Conservation (phyloP, 2,113 vertebrate species). For the Ammodytes marinus region DNA sequence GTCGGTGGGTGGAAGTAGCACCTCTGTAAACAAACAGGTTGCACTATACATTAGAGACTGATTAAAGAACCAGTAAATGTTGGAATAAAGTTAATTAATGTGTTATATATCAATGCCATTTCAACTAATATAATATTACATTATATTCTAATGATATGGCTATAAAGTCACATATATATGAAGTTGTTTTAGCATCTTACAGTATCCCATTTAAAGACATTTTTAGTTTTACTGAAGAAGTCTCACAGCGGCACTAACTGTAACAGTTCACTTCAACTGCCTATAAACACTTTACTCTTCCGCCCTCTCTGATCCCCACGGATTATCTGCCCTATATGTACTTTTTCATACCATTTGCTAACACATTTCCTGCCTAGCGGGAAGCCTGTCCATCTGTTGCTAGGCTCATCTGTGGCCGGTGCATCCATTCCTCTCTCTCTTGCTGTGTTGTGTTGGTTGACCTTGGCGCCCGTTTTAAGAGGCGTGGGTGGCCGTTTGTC, state of each 20-base stretch:
- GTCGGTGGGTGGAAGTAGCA: background rate
- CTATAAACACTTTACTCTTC: slow-evolving; percentile 32
- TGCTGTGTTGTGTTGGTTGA: slow-evolving; percentile 53
- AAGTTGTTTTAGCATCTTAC: slow-evolving; percentile 2
- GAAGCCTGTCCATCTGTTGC: slow-evolving; percentile 69
- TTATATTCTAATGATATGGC: background rate
- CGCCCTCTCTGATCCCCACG: slow-evolving; percentile 30
- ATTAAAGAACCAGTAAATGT: slow-evolving; percentile 16
- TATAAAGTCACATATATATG: slow-evolving; percentile 2
- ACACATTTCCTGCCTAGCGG: slow-evolving; percentile 61
- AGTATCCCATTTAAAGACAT: slow-evolving; percentile 9
- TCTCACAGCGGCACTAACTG: slow-evolving; percentile 6
- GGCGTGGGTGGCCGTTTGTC: slow-evolving; percentile 59
- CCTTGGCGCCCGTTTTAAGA: slow-evolving; percentile 66
- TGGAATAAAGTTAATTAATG: slow-evolving; percentile 19
- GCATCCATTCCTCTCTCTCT: slow-evolving; percentile 53
- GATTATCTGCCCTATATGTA: slow-evolving; percentile 65
- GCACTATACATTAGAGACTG: background rate
- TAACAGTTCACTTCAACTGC: slow-evolving; percentile 24
- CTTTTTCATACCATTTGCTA: slow-evolving; percentile 62
- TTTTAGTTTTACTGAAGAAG: slow-evolving; percentile 13
- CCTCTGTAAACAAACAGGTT: slow-evolving; percentile 14
- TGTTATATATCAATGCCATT: background rate
- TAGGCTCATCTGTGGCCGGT: slow-evolving; percentile 44
- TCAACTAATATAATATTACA: background rate